Evolutionary conservation across 1,140 invertebrate genomes (phyloP).

Genomic region (Episyrphus balteatus): DNA sequence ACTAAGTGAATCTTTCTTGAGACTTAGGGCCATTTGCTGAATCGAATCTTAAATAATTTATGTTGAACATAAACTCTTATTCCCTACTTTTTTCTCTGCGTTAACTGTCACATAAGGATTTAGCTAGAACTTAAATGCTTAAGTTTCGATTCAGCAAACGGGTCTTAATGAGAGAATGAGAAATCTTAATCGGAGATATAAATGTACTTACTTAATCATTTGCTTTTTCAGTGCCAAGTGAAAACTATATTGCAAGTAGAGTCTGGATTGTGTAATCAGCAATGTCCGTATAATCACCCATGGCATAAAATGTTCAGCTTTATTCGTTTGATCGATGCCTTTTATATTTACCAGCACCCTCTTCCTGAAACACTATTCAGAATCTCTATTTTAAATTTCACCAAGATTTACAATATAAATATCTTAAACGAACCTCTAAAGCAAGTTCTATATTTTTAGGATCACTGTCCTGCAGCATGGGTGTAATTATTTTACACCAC

Average conservation of each 20-base stretch:
- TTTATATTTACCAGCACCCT: conserved; percentile 20
- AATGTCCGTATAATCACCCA: conserved; percentile 30
- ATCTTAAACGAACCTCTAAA: conserved; percentile 13
- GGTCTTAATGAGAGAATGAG: no score
- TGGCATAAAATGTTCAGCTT: conserved; percentile 26
- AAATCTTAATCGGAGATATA: no score
- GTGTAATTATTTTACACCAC: conserved; percentile 26
- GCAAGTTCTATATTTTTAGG: conserved; percentile 19
- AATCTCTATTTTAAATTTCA: neutral
- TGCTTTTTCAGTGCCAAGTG: conserved; percentile 7
- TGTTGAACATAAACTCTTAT: no score
- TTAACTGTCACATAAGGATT: no score
- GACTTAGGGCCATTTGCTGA: no score
- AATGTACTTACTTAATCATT: conserved; percentile 8
- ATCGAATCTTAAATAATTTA: no score
- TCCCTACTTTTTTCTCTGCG: no score
- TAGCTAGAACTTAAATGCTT: no score
- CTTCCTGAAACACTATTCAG: conserved; percentile 22
- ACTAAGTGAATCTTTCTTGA: no score
- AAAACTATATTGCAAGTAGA: conserved; percentile 21
- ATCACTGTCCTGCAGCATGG: conserved; percentile 25
- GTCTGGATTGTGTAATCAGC: conserved; percentile 17
- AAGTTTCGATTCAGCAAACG: no score
- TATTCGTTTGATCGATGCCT: conserved; percentile 24
- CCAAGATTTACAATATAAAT: neutral